A percentile compares a stretch with the other conserved stretches of the same genome.
Conservation (phyloP, 92 coral and sea anemone species). For the Metridium senile region DNA sequence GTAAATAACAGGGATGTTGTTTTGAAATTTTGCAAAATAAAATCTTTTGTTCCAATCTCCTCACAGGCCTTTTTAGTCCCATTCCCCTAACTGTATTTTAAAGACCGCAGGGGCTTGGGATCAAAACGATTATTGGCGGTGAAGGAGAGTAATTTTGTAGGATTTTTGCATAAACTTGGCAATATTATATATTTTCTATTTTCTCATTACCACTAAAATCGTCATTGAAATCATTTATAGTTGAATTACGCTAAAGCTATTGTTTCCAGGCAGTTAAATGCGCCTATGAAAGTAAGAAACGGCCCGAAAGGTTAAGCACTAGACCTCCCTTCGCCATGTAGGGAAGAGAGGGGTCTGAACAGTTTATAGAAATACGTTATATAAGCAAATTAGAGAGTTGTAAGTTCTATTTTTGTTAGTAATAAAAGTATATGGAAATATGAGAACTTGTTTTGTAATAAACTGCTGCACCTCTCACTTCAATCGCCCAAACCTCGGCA, state of each 20-base stretch:
- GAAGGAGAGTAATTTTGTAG: background rate
- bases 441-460: no score
- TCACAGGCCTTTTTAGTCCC: no score
- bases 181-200: background rate
- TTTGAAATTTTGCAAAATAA: no score
- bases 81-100: no score
- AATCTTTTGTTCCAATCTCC: no score
- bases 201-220: background rate
- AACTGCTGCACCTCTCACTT: no score
- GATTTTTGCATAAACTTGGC: background rate
- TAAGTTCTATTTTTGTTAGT: slow-evolving; percentile 34
- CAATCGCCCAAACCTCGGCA: no score
- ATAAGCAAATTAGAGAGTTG: slow-evolving; percentile 33
- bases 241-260: background rate
- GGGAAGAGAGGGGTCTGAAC: background rate
- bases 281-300: background rate
- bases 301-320: no score
- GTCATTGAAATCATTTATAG: background rate
- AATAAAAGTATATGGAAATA: slow-evolving; percentile 21
- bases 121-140: background rate
- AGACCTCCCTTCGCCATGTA: background rate
- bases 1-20: background rate
- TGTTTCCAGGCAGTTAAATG: background rate
- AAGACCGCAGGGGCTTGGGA: background rate
- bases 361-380: slow-evolving; percentile 17